A percentile compares a stretch with the other conserved stretches of the same genome.
These are phyloP conservation scores for Nymphalis io DNA, from an alignment of 1,140 invertebrate species.

Conservation along the genomic window DNA sequence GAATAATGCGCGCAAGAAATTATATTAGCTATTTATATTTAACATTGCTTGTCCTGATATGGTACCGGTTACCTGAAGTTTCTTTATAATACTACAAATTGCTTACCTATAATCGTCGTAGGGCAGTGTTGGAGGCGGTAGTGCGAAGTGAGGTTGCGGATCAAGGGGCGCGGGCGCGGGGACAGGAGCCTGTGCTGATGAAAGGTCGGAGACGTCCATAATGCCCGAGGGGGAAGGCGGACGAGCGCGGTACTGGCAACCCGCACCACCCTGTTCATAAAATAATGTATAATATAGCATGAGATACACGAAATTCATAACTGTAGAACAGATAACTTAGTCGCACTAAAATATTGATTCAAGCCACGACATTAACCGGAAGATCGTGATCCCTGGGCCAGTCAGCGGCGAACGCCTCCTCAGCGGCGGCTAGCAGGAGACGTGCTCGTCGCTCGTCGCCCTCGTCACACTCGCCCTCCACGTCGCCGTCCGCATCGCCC, in stretches of 20 bases:
- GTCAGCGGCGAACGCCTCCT: constrained; percentile 66
- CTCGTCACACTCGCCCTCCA: constrained; percentile 37
- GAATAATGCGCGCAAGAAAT: no score
- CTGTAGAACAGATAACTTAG: neutral
- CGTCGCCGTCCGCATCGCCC: constrained; percentile 40
- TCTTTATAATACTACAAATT: neutral
- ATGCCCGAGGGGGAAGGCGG: constrained; percentile 44
- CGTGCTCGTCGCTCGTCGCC: constrained; percentile 63
- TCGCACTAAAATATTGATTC: neutral
- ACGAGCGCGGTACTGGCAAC: constrained; percentile 53
- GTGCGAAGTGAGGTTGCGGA: constrained; percentile 57
- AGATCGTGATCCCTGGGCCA: constrained; percentile 46
- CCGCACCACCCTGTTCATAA: constrained; percentile 36
- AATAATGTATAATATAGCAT: no score
- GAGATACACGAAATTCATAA: no score
- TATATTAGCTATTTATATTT: no score
- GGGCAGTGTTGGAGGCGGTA: constrained; percentile 54
- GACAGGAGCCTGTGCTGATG: constrained; percentile 31
- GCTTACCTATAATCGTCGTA: constrained; percentile 57
- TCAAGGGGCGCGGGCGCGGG: constrained; percentile 41
- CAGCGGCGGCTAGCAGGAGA: constrained; percentile 65
- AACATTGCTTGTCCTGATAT: no score
- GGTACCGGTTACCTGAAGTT: no score
- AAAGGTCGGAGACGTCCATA: constrained; percentile 26
- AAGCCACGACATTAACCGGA: constrained; percentile 2